Conservation (phyloP, 2,113 vertebrate species). For the Lontra canadensis region DNA sequence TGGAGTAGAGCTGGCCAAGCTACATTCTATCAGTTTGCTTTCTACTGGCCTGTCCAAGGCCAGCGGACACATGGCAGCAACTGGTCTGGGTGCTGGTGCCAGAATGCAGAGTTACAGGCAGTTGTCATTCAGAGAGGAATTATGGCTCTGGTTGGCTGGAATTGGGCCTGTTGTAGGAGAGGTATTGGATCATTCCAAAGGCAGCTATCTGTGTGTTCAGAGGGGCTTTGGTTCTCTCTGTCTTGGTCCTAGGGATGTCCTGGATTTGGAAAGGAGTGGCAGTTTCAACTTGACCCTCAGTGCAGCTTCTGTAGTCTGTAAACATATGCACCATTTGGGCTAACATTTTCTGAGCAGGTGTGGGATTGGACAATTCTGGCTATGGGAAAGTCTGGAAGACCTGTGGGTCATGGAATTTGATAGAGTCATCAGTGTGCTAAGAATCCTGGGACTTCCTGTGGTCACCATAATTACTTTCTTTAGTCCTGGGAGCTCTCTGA, state of each 20-base stretch:
- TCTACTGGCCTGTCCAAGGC: conserved; percentile 91
- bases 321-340: conserved; percentile 94
- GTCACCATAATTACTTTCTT: conserved; percentile 92
- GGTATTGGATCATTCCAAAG: conserved; percentile 89
- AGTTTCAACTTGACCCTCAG: conserved; percentile 92
- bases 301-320: conserved; percentile 94
- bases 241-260: conserved; percentile 93
- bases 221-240: conserved; percentile 88
- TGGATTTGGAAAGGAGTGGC: conserved; percentile 93
- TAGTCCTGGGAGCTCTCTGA: conserved; percentile 88
- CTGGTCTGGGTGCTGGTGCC: conserved; percentile 81
- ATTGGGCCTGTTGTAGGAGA: conserved; percentile 77
- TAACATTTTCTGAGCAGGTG: conserved; percentile 88
- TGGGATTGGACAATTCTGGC: conserved; percentile 85
- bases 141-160: conserved; percentile 86
- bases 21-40: conserved; percentile 87
- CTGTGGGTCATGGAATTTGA: conserved; percentile 81
- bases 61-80: conserved; percentile 78
- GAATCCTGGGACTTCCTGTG: conserved; percentile 89
- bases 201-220: conserved; percentile 89
- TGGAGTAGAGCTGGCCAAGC: conserved; percentile 85
- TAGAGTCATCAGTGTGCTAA: conserved; percentile 86
- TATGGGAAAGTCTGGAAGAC: conserved; percentile 92
- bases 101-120: conserved; percentile 85
- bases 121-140: conserved; percentile 91